Conservation (phyloP, 2,888 invertebrate genomes). For the Cacoxenus indagator region DNA sequence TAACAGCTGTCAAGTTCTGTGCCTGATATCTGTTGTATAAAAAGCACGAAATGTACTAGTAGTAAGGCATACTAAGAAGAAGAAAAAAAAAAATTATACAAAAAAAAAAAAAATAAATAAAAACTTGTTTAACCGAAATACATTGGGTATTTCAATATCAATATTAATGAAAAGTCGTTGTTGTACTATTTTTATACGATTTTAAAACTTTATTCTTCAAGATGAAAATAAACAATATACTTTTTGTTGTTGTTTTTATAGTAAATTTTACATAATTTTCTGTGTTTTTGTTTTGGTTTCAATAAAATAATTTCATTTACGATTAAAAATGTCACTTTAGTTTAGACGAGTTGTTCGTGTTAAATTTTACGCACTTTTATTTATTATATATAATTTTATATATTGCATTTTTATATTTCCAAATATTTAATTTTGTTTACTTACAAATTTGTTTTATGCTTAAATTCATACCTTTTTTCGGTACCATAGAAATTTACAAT, state of each 20-base stretch:
- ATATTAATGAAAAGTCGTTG: background rate
- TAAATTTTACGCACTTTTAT: conserved; percentile 55
- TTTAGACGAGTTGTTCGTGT: conserved; percentile 44
- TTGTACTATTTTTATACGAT: conserved; percentile 71
- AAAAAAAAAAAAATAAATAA: too few relatives aligned
- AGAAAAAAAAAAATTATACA: too few relatives aligned
- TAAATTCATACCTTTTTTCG: too few relatives aligned
- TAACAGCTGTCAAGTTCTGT: too few relatives aligned
- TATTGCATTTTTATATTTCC: conserved; percentile 63
- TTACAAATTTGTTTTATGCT: conserved; percentile 36
- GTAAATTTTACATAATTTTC: conserved; percentile 60
- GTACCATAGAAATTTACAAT: conserved; percentile 30
- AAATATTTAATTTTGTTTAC: conserved; percentile 60
- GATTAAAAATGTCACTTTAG: conserved; percentile 70
- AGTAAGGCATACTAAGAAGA: too few relatives aligned
- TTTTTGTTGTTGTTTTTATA: conserved; percentile 49
- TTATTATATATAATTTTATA: conserved; percentile 46
- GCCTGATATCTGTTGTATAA: too few relatives aligned
- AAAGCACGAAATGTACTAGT: too few relatives aligned
- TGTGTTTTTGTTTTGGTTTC: conserved; percentile 37
- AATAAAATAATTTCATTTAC: conserved; percentile 62
- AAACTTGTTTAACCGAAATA: too few relatives aligned
- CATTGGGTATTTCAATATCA: too few relatives aligned
- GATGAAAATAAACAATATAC: conserved; percentile 72
- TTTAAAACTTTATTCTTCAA: conserved; percentile 72